Evolutionary conservation across 2,797 vertebrate species (phyloP), one percentile per base, ranked within the genome.

Genomic region (Chiroxiphia lanceolata): DNA sequence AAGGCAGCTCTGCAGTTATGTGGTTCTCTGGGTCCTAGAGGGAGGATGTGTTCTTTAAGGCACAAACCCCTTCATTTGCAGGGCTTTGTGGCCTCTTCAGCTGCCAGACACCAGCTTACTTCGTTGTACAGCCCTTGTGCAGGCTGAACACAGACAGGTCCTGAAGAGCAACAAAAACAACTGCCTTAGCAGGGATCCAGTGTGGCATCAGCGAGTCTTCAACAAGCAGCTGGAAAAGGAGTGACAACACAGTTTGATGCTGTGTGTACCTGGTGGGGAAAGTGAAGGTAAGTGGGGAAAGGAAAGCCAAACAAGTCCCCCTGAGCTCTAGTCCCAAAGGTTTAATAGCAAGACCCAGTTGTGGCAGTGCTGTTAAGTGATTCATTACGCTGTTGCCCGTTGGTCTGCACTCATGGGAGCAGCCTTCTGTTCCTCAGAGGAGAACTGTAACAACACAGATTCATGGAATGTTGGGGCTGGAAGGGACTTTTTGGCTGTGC

Each of bases 321-420:
- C n/a, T 45, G 44, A 17, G 29, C 26, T 54, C 31, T 20, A 5
- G 15, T 31, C 51, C 18, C 6, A n/a, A 13, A 27, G 23, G 11
- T 31, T 38, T 42, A 33, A 42, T 2, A 12, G 70, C 27, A 20
- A 40, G 42, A 67, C 20, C 4, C 10, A 27, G 42, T 3, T 3
- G 0, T 40, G 16, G 40, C 25, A 33, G n/a, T 6, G 33, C 8
- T 57, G 36, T 31, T 31, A 31, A 36, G 26, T 42, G 34, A 67
- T 42, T 54, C 5, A 16, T 20, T 16, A 0, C 11, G 29, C 74
- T 78, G 1, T 31, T 78, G 51, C 33, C 19, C 21, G 0, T 27
- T 15, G 10, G 40, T 23, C 15, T 23, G 0, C 4, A 2, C 10
- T 42, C 2, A 0, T 5, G 21, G 44, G 70, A 75, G 11, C 31